Conservation (phyloP, 2,888 invertebrate species). For the Hypena proboscidalis region DNA sequence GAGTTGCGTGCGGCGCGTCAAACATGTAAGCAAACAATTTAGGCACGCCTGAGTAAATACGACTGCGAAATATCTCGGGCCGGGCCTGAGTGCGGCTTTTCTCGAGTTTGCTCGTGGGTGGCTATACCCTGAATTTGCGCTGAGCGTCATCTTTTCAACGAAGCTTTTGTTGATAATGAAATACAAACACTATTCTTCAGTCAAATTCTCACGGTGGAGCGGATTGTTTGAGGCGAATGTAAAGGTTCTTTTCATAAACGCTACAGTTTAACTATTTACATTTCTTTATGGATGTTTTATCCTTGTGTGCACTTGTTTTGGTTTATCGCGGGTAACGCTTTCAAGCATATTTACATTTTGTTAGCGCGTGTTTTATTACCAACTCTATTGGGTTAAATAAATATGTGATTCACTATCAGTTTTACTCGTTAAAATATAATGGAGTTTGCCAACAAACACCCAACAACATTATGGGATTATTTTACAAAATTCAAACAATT, state of each 20-base stretch:
- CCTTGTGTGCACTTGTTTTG: conserved; percentile 29
- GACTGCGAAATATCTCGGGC: conserved; percentile 80
- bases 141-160: conserved; percentile 79
- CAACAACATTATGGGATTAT: conserved; percentile 31
- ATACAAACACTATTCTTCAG: conserved; percentile 79
- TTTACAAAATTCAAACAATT: conserved; percentile 34
- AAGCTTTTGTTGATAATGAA: conserved; percentile 82
- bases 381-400: no score
- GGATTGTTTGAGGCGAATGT: conserved; percentile 66
- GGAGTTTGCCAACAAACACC: conserved; percentile 19
- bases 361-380: conserved; percentile 9
- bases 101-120: conserved; percentile 66
- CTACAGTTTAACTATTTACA: conserved; percentile 42
- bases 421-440: no score
- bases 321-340: conserved; percentile 18
- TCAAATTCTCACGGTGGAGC: conserved; percentile 67
- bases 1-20: conserved; percentile 83
- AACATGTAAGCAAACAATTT: conserved; percentile 85
- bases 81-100: conserved; percentile 73
- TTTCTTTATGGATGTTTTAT: conserved; percentile 35
- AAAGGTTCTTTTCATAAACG: conserved; percentile 50
- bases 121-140: conserved; percentile 74
- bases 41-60: conserved; percentile 84
- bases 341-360: conserved; percentile 13
- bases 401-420: no score